phyloP scores from a whole-genome alignment of 2,888 invertebrate genomes.

The Chrysomela aeneicollis region DNA sequence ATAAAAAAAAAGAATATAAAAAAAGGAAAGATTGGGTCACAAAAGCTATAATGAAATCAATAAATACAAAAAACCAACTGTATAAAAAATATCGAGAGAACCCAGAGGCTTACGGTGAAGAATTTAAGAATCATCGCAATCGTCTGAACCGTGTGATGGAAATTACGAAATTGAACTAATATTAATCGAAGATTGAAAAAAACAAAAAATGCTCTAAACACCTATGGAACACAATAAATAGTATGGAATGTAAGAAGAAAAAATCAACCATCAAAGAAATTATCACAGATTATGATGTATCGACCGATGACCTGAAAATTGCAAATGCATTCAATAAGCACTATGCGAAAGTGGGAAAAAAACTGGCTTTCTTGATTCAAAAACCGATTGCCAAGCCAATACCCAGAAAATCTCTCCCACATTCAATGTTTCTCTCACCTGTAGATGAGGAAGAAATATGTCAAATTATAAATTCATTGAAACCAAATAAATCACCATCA shows the following conservation, averaged over 20 bases:
- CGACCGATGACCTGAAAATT: slow-evolving; percentile 12
- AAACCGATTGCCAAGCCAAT: slow-evolving; percentile 5
- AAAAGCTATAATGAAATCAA: background rate
- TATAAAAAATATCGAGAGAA: slow-evolving; percentile 3
- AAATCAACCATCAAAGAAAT: slow-evolving; percentile 10
- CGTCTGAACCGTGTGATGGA: slow-evolving; percentile 3
- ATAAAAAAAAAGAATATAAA: slow-evolving; percentile 1
- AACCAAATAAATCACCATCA: slow-evolving; percentile 19
- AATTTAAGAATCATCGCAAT: slow-evolving; percentile 4
- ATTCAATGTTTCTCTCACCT: slow-evolving; percentile 13
- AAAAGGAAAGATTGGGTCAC: slow-evolving; percentile 7
- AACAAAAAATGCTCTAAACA: background rate
- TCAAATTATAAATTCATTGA: slow-evolving; percentile 12
- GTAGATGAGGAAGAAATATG: slow-evolving; percentile 12
- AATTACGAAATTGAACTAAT: slow-evolving; percentile 8
- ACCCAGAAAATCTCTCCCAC: slow-evolving; percentile 10
- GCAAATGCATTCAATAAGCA: slow-evolving; percentile 12
- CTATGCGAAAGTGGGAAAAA: slow-evolving; percentile 17
- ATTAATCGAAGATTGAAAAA: slow-evolving; percentile 3
- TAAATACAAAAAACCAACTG: background rate
- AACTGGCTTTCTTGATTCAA: slow-evolving; percentile 4
- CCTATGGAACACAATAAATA: slow-evolving; percentile 9
- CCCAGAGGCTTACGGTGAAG: background rate
- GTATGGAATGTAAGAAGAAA: slow-evolving; percentile 18
- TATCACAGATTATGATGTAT: slow-evolving; percentile 13